Evolutionary conservation across 2,888 invertebrate genomes (phyloP).

Genomic region (Yponomeuta cagnagella): DNA sequence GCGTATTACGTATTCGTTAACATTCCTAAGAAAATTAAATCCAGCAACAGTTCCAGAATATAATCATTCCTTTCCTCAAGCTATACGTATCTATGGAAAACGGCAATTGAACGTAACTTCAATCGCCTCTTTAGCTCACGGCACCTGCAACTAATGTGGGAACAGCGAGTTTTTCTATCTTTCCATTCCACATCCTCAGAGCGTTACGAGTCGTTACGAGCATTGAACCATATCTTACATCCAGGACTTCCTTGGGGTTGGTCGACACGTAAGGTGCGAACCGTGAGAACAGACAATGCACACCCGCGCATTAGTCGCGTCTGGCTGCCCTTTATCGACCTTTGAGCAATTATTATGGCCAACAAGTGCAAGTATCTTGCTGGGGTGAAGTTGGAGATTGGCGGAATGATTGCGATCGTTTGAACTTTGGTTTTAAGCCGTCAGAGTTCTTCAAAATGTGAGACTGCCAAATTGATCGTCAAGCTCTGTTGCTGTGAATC

Average conservation of each 20-base stretch:
- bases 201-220: conserved; percentile 36
- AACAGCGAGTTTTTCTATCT: conserved; percentile 13
- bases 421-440: background rate
- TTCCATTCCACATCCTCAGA: conserved; percentile 9
- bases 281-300: conserved; percentile 61
- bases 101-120: background rate
- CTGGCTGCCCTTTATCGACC: conserved; percentile 31
- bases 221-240: conserved; percentile 65
- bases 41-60: background rate
- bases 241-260: conserved; percentile 33
- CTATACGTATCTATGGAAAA: background rate
- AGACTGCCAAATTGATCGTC: too few relatives aligned
- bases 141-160: conserved; percentile 1
- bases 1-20: too few relatives aligned
- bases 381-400: background rate
- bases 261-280: conserved; percentile 33
- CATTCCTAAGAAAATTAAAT: background rate
- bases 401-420: background rate
- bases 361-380: conserved; percentile 42
- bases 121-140: background rate
- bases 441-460: too few relatives aligned
- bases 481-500: too few relatives aligned
- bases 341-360: conserved; percentile 48
- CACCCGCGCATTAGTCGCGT: conserved; percentile 51
- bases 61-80: background rate